Conservation (phyloP, 2,797 vertebrate genomes). For the Capromys pilorides region DNA sequence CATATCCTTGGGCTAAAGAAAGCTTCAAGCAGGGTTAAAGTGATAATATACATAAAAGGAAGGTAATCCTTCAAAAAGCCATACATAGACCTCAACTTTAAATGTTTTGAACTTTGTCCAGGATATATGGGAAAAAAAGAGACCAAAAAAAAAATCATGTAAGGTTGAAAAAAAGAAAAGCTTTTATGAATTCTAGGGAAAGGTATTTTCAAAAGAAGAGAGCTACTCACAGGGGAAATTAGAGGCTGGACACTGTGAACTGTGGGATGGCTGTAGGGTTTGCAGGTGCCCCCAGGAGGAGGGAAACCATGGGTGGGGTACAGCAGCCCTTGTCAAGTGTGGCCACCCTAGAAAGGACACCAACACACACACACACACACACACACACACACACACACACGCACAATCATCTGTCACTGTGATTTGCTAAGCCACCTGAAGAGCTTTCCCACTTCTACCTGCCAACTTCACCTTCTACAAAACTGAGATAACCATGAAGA, state of each 20-base stretch:
- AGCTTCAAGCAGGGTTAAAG: conserved; percentile 2
- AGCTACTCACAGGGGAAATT: not conserved
- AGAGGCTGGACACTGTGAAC: not conserved
- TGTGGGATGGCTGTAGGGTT: not conserved
- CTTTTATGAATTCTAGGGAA: conserved; percentile 56
- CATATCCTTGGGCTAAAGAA: not conserved
- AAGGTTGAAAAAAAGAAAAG: not conserved
- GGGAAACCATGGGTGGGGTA: not conserved
- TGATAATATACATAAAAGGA: conserved; percentile 10
- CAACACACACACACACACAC: not conserved
- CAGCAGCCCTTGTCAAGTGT: not conserved
- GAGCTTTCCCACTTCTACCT: not conserved
- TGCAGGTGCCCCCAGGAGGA: not conserved
- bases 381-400: not conserved
- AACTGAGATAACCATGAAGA: not conserved
- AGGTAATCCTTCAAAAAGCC: not conserved
- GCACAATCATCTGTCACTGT: not conserved
- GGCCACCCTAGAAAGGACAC: not conserved
- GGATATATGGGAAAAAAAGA: not conserved
- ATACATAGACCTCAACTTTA: not conserved
- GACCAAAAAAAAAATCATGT: rapidly evolving
- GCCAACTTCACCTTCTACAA: not conserved
- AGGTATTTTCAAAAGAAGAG: not conserved
- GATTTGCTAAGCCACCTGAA: not conserved
- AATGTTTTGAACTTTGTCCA: conserved; percentile 55